Evolutionary conservation across 2,888 invertebrate genomes (phyloP).

Genomic region (Crematogaster levior): DNA sequence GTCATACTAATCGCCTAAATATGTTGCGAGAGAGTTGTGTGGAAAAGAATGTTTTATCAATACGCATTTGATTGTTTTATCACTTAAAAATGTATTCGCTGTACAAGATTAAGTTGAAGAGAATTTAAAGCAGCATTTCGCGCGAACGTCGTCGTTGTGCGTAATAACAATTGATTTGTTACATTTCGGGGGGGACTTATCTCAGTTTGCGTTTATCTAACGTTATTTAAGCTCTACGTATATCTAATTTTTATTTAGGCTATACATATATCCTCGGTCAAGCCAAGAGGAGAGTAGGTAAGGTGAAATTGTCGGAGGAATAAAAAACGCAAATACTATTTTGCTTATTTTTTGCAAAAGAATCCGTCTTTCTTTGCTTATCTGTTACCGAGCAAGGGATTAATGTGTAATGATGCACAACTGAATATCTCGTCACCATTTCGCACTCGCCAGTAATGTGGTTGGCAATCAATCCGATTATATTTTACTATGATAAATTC

Average conservation of each 20-base stretch:
- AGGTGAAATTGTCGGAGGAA: not conserved
- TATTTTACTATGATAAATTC: constrained; percentile 1
- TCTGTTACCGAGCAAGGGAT: not conserved
- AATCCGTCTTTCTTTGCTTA: not conserved
- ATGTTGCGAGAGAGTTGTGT: not conserved
- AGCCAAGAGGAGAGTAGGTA: not conserved
- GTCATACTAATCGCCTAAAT: not conserved
- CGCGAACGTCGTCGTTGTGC: not conserved
- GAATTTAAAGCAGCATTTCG: not conserved
- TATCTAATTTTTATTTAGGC: too few relatives aligned
- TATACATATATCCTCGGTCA: not conserved
- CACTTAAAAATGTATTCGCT: constrained; percentile 17
- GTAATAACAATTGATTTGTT: not conserved
- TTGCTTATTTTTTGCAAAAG: not conserved
- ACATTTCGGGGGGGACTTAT: not conserved
- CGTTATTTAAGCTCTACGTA: too few relatives aligned
- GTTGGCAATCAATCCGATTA: not conserved
- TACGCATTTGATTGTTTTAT: constrained; percentile 20
- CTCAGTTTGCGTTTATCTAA: not conserved
- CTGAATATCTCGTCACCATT: not conserved
- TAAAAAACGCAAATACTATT: not conserved
- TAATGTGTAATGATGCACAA: not conserved
- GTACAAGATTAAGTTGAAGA: not conserved
- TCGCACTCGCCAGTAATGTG: not conserved
- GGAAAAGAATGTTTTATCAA: constrained; percentile 22